phyloP scores from a whole-genome alignment of 2,888 invertebrate species.

The Dasypogon diadema region DNA sequence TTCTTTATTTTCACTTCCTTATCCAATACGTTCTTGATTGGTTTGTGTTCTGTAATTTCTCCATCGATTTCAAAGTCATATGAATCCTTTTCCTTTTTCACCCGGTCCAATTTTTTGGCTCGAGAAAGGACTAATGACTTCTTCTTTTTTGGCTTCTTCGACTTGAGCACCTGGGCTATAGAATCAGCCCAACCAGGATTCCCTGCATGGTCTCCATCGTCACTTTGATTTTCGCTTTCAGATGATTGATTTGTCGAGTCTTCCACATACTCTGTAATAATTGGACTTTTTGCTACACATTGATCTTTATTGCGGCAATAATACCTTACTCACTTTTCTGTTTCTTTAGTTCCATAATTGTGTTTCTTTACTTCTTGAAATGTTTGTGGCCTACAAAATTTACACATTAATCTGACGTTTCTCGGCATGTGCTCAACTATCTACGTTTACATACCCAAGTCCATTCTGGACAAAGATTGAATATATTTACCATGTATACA shows the following conservation, averaged over 20 bases:
- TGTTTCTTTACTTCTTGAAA: too few species aligned
- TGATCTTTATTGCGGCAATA: too few species aligned
- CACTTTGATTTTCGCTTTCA: conserved; percentile 34
- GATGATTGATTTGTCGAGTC: not conserved
- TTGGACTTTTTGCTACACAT: too few species aligned
- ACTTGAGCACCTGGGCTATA: conserved; percentile 81
- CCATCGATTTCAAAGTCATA: conserved; percentile 78
- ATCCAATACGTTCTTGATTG: conserved; percentile 60
- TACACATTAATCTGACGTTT: too few species aligned
- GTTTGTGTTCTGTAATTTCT: conserved; percentile 70
- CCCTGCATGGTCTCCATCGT: conserved; percentile 47
- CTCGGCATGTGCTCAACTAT: too few species aligned
- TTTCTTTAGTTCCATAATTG: too few species aligned
- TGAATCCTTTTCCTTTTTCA: conserved; percentile 68
- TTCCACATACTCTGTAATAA: too few species aligned
- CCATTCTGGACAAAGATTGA: too few species aligned
- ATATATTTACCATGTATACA: too few species aligned
- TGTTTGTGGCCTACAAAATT: too few species aligned
- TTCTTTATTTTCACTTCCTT: conserved; percentile 56
- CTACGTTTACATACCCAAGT: too few species aligned
- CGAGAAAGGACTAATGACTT: conserved; percentile 82
- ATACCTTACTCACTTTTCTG: too few species aligned
- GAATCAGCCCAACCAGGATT: conserved; percentile 87
- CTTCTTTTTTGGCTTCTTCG: conserved; percentile 80
- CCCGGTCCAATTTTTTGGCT: conserved; percentile 77